phyloP scores from a whole-genome alignment of 1,140 invertebrate species.

The Nomia melanderi region DNA sequence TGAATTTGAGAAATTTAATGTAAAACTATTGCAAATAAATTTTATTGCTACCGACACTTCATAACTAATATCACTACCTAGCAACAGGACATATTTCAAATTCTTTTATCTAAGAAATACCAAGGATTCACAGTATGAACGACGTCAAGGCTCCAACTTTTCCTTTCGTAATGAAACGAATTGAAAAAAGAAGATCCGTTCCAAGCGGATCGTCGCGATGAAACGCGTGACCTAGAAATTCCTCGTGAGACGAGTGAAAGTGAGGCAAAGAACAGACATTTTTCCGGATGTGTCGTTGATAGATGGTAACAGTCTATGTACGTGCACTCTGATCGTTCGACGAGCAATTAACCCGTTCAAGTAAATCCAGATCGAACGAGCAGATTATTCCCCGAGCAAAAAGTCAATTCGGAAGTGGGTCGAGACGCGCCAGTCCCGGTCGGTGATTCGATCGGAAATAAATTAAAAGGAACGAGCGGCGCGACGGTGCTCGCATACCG shows the following conservation, averaged over 20 bases:
- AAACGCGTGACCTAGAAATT: constrained; percentile 61
- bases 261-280: constrained; percentile 25
- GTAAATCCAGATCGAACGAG: constrained; percentile 56
- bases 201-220: constrained; percentile 12
- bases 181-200: background rate
- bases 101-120: no score
- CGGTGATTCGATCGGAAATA: constrained; percentile 15
- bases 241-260: constrained; percentile 50
- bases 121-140: background rate
- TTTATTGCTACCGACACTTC: no score
- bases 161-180: constrained; percentile 5
- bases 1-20: no score
- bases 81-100: no score
- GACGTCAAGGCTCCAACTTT: background rate
- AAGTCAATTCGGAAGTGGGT: constrained; percentile 29
- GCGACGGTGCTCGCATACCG: background rate
- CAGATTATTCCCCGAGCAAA: constrained; percentile 60
- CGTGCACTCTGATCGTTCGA: constrained; percentile 26
- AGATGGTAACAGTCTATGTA: constrained; percentile 7
- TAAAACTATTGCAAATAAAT: no score
- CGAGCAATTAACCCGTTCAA: constrained; percentile 65
- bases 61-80: no score
- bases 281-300: constrained; percentile 22
- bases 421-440: constrained; percentile 38
- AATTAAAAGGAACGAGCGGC: background rate